Percentiles rank a stretch among this genome's conserved stretches.
Evolutionary conservation across 2,888 invertebrate genomes (phyloP).

Genomic region (Lochmaea crataegi): DNA sequence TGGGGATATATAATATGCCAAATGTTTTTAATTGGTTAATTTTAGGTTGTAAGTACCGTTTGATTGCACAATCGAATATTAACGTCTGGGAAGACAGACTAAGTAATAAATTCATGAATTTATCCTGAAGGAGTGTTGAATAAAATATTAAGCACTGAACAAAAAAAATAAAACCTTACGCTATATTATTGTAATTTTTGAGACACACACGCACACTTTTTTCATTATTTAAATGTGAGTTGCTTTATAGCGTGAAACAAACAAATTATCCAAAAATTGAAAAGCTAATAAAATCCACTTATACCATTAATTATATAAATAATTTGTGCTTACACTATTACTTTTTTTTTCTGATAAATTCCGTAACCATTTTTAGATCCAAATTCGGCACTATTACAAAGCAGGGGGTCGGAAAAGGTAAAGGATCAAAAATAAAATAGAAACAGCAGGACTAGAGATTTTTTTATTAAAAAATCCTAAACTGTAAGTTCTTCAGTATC

Average conservation of each 20-base stretch:
- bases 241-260: conserved; percentile 15
- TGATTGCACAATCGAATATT: background rate
- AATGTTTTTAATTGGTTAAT: background rate
- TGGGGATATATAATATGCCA: background rate
- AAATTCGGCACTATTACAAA: conserved; percentile 35
- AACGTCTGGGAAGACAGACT: background rate
- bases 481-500: conserved; percentile 73
- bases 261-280: background rate
- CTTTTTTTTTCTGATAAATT: conserved; percentile 20
- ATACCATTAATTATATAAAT: conserved; percentile 24
- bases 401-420: conserved; percentile 29
- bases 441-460: conserved; percentile 77
- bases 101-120: no score
- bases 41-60: background rate
- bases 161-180: no score
- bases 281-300: background rate
- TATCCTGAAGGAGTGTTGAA: background rate
- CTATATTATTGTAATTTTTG: no score
- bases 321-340: conserved; percentile 45
- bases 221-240: background rate
- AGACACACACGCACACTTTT: no score
- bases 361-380: conserved; percentile 21
- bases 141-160: no score
- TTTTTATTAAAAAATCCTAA: conserved; percentile 68
- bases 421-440: conserved; percentile 53